Conservation (phyloP, 2,888 invertebrate species). For the Xanthorhoe spadicearia region DNA sequence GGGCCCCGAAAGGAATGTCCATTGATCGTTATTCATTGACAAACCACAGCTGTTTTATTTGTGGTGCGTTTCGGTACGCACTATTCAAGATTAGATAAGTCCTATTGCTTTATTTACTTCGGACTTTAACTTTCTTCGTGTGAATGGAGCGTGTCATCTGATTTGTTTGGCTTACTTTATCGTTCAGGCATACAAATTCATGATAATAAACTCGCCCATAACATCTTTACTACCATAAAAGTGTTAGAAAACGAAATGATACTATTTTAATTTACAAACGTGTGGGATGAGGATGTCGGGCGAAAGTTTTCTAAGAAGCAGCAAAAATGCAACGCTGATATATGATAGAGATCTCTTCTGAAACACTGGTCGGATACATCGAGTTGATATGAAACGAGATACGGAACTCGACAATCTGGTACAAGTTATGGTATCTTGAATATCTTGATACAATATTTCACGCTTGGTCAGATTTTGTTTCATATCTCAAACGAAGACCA, state of each 20-base stretch:
- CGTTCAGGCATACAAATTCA: constrained; percentile 1
- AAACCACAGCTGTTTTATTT: constrained; percentile 53
- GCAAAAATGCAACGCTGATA: constrained; percentile 25
- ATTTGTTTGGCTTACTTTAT: constrained; percentile 9
- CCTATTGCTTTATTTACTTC: constrained; percentile 43
- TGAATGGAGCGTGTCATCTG: constrained; percentile 15
- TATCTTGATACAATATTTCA: constrained; percentile 48
- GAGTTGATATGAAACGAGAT: constrained; percentile 41
- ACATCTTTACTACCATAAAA: not conserved
- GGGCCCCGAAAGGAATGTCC: constrained; percentile 52
- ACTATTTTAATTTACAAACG: constrained; percentile 39
- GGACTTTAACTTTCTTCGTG: constrained; percentile 28
- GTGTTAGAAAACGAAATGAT: constrained; percentile 16
- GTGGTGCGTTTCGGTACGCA: constrained; percentile 43
- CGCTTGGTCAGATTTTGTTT: constrained; percentile 42
- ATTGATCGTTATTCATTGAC: constrained; percentile 61
- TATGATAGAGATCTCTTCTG: constrained; percentile 28
- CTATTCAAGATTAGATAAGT: constrained; percentile 47
- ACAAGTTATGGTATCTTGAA: constrained; percentile 44
- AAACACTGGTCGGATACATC: constrained; percentile 26
- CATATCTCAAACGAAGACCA: constrained; percentile 32
- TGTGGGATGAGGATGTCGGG: constrained; percentile 50
- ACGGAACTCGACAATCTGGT: constrained; percentile 19
- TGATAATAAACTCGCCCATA: not conserved
- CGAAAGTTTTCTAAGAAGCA: constrained; percentile 44